Evolutionary conservation across 2,113 vertebrate genomes (phyloP), one percentile per base, ranked within the genome.

Genomic region (Crypturellus undulatus): DNA sequence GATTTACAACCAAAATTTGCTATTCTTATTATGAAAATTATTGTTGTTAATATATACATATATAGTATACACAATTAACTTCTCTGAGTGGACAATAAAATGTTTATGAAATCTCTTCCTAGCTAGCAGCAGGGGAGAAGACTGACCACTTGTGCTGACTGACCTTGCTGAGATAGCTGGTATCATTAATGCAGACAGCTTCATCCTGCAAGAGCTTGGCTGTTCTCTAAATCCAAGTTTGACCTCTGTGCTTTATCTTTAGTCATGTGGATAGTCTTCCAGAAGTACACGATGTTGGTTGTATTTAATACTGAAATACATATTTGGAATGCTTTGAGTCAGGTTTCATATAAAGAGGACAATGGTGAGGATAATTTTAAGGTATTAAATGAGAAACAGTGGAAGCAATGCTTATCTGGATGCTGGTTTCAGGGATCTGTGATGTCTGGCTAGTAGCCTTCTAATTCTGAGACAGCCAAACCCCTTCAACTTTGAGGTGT

Each of bases 211-310:
- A 47, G 20, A 69, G 63, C 17, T 68, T 73, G n/a, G 49, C 78
- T 82, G 56, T 84, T 82, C 52, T 93, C 49, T 58, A 43, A 86
- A 88, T 36, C 7, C 69, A 77, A 86, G 28, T 84, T 79, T 54
- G 70, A 84, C 84, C 34, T 75, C 45, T 62, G 3, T 83, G 13
- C 15, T 25, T 26, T 26, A 54, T 28, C 56, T 68, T 89, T 38
- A 3, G 12, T 12, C 34, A 6, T 42, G 34, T 79, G 28, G 79
- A 68, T 34, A 85, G 11, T 65, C 10, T 87, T 70, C 63, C 85
- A 75, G 70, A 92, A 94, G 87, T 76, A 9, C 52, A 30, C 60
- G 34, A 21, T 42, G 34, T 85, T 43, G 34, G 26, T 82, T 76
- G 10, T 67, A 51, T 3, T 7, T 75, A 43, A 63, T 78, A 82